phyloP scores from a whole-genome alignment of 2,797 vertebrate species.

The Acomys russatus region DNA sequence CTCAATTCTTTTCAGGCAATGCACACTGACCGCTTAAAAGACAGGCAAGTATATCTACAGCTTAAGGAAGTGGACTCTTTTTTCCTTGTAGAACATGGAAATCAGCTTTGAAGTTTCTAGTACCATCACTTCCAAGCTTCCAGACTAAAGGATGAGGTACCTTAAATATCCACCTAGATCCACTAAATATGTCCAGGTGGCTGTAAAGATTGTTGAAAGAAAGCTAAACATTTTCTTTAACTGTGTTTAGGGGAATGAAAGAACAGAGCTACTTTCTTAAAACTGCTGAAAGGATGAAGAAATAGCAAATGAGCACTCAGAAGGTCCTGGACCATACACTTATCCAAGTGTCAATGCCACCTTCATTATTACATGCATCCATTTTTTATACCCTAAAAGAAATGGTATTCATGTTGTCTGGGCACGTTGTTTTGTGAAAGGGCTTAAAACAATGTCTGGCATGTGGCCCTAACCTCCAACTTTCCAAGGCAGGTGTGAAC shows the following conservation, averaged over 20 bases:
- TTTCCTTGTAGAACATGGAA: background rate
- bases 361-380: background rate
- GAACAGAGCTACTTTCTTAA: background rate
- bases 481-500: background rate
- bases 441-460: background rate
- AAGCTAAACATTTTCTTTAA: background rate
- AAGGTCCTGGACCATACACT: background rate
- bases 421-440: background rate
- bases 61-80: background rate
- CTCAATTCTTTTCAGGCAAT: background rate
- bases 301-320: background rate
- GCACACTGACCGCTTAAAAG: background rate
- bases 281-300: background rate
- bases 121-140: background rate
- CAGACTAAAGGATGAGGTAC: background rate
- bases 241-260: background rate
- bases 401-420: background rate
- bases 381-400: background rate
- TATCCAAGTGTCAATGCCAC: background rate
- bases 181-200: background rate
- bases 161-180: conserved; percentile 31
- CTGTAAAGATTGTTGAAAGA: background rate
- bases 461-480: background rate
- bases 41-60: background rate
- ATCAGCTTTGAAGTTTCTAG: conserved; percentile 38